Evolutionary conservation across 2,797 vertebrate species (phyloP).

Genomic region (Epinephelus coioides): DNA sequence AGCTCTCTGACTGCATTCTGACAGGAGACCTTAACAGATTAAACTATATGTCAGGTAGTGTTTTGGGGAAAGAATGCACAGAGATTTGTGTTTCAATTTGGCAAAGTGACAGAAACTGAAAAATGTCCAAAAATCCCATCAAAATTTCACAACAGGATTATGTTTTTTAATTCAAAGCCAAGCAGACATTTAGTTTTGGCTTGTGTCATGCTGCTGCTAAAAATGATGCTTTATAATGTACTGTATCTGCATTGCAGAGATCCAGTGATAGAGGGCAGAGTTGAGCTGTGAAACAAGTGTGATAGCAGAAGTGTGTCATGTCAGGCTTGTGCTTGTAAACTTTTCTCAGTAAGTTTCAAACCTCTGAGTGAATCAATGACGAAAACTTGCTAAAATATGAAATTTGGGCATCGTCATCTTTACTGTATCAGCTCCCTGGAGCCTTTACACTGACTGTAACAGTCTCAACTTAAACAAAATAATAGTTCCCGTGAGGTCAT

Average conservation of each 20-base stretch:
- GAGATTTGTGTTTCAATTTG: neutral
- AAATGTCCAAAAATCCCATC: neutral
- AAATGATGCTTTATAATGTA: neutral
- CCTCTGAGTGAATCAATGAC: neutral
- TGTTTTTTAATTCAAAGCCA: conserved; percentile 3
- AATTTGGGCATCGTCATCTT: neutral
- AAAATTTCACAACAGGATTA: too few relatives aligned
- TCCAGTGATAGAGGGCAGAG: conserved; percentile 84
- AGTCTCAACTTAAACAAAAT: neutral
- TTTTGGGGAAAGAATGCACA: neutral
- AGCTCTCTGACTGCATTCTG: conserved; percentile 36
- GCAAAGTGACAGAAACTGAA: neutral
- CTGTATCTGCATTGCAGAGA: conserved; percentile 32
- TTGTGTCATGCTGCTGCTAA: conserved; percentile 5
- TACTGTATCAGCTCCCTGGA: too few relatives aligned
- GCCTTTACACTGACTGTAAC: neutral
- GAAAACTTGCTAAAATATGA: neutral
- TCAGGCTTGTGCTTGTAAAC: conserved; percentile 23
- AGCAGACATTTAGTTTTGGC: conserved; percentile 10
- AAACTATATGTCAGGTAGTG: neutral
- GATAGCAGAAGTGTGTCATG: neutral
- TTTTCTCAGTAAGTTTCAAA: conserved; percentile 14
- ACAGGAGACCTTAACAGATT: conserved; percentile 25
- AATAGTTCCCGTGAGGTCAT: neutral
- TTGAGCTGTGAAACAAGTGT: conserved; percentile 81